phyloP scores from a whole-genome alignment of 2,797 vertebrate species.

The Rhodeus uyekii region DNA sequence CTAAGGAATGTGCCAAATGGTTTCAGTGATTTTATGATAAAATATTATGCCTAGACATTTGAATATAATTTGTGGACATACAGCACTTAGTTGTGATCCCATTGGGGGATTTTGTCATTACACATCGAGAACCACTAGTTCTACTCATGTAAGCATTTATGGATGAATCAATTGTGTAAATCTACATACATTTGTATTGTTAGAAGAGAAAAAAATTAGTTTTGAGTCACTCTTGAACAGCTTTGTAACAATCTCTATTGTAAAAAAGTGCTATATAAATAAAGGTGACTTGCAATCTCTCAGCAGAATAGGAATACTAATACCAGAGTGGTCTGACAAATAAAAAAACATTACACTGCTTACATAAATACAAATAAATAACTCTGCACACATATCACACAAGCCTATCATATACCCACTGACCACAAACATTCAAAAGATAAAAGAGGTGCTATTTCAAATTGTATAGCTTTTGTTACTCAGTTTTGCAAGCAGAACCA shows the following conservation, averaged over 20 bases:
- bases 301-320: constrained; percentile 45
- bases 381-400: not conserved
- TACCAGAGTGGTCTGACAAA: constrained; percentile 15
- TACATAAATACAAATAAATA: constrained; percentile 25
- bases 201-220: not conserved
- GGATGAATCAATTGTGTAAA: not conserved
- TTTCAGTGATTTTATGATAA: not conserved
- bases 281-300: constrained; percentile 40
- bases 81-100: not conserved
- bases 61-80: not conserved
- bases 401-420: not conserved
- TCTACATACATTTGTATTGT: not conserved
- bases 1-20: not conserved
- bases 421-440: not conserved
- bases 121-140: not conserved
- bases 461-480: not conserved
- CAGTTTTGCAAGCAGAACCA: not conserved
- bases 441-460: not conserved
- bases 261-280: too few relatives aligned
- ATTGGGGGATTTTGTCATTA: not conserved
- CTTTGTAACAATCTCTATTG: too few relatives aligned
- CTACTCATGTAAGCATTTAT: not conserved
- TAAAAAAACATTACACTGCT: constrained; percentile 15
- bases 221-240: too few relatives aligned
- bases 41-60: not conserved